These are phyloP conservation scores for Eolophus roseicapilla DNA, from an alignment of 2,113 vertebrate species.

Conservation along the genomic window DNA sequence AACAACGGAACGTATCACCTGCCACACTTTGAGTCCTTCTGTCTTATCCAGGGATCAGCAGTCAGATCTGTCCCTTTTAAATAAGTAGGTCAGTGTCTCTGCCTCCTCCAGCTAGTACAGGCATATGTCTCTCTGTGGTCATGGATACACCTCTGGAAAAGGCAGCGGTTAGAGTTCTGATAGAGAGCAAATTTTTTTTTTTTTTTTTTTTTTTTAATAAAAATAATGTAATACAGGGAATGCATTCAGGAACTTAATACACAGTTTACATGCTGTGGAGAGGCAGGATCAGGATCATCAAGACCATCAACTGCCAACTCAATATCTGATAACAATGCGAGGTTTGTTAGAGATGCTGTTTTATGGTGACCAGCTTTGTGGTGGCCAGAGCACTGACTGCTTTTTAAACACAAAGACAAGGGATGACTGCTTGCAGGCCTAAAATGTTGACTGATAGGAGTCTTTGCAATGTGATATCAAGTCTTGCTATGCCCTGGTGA, in stretches of 20 bases:
- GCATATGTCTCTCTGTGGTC: background rate
- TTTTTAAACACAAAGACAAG: background rate
- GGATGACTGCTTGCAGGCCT: background rate
- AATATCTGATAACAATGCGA: background rate
- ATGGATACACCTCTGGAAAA: background rate
- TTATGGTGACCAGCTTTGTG: background rate
- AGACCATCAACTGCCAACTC: background rate
- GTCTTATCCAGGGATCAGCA: background rate
- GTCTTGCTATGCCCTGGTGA: background rate
- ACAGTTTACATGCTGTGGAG: background rate
- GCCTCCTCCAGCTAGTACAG: background rate
- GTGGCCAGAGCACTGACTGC: background rate
- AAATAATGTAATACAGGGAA: background rate
- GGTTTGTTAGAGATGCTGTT: background rate
- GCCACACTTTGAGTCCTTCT: background rate
- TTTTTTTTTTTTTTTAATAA: background rate
- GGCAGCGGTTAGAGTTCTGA: background rate
- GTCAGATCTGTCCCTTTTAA: background rate
- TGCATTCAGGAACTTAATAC: background rate
- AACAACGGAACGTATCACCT: background rate
- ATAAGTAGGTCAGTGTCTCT: background rate
- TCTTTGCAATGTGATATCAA: background rate
- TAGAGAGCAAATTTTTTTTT: background rate
- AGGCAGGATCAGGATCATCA: background rate
- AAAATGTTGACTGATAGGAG: background rate